Evolutionary conservation across 2,113 vertebrate genomes (phyloP).

Genomic region (Hippocampus mohnikei): DNA sequence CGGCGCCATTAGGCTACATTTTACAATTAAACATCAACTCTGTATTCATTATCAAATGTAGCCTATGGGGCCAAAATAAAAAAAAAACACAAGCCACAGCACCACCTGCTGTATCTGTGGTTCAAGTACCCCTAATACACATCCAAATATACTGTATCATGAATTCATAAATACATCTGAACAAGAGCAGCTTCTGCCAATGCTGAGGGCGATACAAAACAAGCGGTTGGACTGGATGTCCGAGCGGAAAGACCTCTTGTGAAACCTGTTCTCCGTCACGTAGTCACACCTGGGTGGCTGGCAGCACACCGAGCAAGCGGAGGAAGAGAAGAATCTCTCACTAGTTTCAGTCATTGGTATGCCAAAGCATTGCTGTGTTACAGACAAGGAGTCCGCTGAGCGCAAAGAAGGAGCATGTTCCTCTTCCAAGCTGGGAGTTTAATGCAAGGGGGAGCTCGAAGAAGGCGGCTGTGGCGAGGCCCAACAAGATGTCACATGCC

Average conservation of each 20-base stretch:
- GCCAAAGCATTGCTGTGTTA: slow-evolving; percentile 58
- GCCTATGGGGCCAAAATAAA: no score
- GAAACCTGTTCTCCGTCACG: slow-evolving; percentile 62
- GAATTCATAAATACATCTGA: slow-evolving; percentile 1
- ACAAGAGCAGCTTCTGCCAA: slow-evolving; percentile 7
- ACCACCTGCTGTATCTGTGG: neutral
- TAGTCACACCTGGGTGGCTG: slow-evolving; percentile 68
- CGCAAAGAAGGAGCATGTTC: slow-evolving; percentile 62
- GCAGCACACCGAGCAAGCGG: slow-evolving; percentile 32
- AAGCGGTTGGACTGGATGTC: slow-evolving; percentile 6
- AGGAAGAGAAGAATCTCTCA: slow-evolving; percentile 43
- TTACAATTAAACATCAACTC: no score
- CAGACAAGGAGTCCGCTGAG: slow-evolving; percentile 61
- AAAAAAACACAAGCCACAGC: neutral
- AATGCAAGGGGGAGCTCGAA: slow-evolving; percentile 6
- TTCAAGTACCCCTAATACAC: no score
- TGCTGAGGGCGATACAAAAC: slow-evolving; percentile 7
- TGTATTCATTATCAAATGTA: no score
- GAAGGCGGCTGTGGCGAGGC: slow-evolving; percentile 11
- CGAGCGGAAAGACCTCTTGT: slow-evolving; percentile 39
- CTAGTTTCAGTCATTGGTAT: slow-evolving; percentile 64
- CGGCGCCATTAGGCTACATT: no score
- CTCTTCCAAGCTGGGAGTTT: slow-evolving; percentile 31
- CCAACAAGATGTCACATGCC: slow-evolving; percentile 64
- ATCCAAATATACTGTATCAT: neutral